Percentiles rank a stretch among this genome's conserved stretches.
Conservation (phyloP, 2,797 vertebrate species). For the Takifugu ocellatus region DNA sequence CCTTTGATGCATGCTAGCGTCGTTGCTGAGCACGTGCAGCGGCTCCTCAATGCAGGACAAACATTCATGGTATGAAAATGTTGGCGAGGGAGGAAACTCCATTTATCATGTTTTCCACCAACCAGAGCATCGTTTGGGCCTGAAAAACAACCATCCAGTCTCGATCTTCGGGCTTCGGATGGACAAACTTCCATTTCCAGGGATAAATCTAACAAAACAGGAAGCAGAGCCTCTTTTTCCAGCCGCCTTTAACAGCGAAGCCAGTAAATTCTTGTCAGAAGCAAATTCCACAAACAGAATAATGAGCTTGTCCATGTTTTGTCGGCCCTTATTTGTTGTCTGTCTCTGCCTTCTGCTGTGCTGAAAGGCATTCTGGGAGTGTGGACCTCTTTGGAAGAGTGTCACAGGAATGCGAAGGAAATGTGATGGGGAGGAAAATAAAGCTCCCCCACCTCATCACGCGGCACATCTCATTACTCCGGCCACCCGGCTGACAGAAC, state of each 20-base stretch:
- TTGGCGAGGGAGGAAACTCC: slow-evolving; percentile 11
- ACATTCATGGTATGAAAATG: slow-evolving; percentile 36
- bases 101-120: slow-evolving; percentile 31
- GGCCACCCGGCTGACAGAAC: slow-evolving; percentile 38
- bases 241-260: slow-evolving; percentile 17
- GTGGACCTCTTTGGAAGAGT: slow-evolving; percentile 25
- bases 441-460: slow-evolving; percentile 27
- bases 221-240: not conserved
- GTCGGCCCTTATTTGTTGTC: slow-evolving; percentile 19
- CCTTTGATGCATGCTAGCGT: not conserved
- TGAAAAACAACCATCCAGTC: no score
- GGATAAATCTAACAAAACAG: no score
- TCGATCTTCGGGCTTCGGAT: not conserved
- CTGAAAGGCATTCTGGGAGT: slow-evolving; percentile 14
- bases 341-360: slow-evolving; percentile 35
- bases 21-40: slow-evolving; percentile 22
- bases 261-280: slow-evolving; percentile 1
- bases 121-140: not conserved
- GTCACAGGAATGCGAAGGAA: slow-evolving; percentile 27
- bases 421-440: slow-evolving; percentile 40
- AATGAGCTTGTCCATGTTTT: slow-evolving; percentile 16
- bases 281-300: slow-evolving; percentile 5
- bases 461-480: slow-evolving; percentile 59
- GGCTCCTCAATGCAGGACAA: slow-evolving; percentile 31
- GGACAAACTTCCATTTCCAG: slow-evolving; percentile 1